These are phyloP conservation scores for Montipora capitata DNA, from an alignment of 92 coral and sea anemone species.

Conservation along the genomic window DNA sequence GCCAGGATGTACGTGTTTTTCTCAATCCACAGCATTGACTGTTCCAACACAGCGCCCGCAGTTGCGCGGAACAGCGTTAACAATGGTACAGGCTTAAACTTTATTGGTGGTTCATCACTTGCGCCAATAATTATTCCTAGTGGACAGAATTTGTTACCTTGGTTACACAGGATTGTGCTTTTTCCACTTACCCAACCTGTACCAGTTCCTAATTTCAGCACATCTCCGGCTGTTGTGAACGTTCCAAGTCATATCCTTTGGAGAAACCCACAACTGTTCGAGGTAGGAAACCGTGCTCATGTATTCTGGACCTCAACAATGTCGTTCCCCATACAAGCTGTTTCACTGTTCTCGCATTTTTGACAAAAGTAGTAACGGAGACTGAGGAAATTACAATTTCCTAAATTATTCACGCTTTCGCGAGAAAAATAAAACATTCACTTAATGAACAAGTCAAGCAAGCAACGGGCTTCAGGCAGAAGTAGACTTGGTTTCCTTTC, in stretches of 20 bases:
- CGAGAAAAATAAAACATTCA: no score
- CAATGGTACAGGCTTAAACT: not conserved
- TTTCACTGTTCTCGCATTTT: no score
- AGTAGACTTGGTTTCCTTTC: no score
- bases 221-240: not conserved
- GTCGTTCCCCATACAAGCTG: no score
- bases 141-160: slow-evolving; percentile 24
- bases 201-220: not conserved
- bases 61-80: slow-evolving; percentile 15
- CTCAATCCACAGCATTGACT: slow-evolving; percentile 6
- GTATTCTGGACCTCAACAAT: no score
- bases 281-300: not conserved
- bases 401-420: no score
- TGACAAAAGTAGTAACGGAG: no score
- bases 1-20: not conserved
- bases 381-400: no score
- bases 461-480: no score
- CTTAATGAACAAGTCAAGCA: no score
- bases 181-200: not conserved
- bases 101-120: not conserved
- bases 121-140: not conserved
- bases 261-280: not conserved
- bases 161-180: slow-evolving; percentile 23
- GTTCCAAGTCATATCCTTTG: not conserved
- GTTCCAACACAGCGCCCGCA: not conserved